A percentile compares a stretch with the other conserved stretches of the same genome.
These are phyloP conservation scores for Melanotaenia nigrans DNA, from an alignment of 2,797 vertebrate species.

Conservation along the genomic window DNA sequence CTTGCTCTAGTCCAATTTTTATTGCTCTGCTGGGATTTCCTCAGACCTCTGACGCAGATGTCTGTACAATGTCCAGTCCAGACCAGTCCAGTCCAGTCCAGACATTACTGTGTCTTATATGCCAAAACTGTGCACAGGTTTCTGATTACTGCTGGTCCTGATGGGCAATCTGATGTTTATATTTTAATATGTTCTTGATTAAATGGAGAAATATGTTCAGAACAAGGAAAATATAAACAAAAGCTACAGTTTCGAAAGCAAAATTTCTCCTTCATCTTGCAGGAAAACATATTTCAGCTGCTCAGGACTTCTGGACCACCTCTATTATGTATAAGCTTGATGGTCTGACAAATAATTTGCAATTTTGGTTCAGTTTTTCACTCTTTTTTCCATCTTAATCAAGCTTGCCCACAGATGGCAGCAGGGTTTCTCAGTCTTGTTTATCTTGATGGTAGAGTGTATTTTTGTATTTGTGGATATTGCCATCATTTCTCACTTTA, in stretches of 20 bases:
- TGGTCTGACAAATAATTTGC: too few species aligned
- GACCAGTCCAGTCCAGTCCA: neutral
- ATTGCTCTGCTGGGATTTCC: slow-evolving; percentile 42
- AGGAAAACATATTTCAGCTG: neutral
- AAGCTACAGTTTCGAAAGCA: neutral
- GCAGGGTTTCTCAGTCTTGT: too few species aligned
- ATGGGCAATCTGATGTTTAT: neutral
- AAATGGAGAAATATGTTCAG: too few species aligned
- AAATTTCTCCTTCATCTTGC: neutral
- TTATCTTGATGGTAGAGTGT: too few species aligned
- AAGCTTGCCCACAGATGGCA: too few species aligned
- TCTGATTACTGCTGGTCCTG: neutral
- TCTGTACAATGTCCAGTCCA: neutral
- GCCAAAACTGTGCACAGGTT: neutral
- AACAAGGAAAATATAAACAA: too few species aligned
- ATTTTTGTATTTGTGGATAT: too few species aligned
- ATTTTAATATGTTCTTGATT: neutral
- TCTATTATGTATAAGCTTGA: too few species aligned
- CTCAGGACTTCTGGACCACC: too few species aligned
- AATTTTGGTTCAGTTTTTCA: too few species aligned
- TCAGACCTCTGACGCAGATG: slow-evolving; percentile 33
- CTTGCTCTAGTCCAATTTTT: neutral
- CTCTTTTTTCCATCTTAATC: too few species aligned
- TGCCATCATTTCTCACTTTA: too few species aligned
- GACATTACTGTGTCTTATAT: neutral